These are phyloP conservation scores for Ladona fulva DNA, from an alignment of 1,140 invertebrate genomes.

Conservation along the genomic window DNA sequence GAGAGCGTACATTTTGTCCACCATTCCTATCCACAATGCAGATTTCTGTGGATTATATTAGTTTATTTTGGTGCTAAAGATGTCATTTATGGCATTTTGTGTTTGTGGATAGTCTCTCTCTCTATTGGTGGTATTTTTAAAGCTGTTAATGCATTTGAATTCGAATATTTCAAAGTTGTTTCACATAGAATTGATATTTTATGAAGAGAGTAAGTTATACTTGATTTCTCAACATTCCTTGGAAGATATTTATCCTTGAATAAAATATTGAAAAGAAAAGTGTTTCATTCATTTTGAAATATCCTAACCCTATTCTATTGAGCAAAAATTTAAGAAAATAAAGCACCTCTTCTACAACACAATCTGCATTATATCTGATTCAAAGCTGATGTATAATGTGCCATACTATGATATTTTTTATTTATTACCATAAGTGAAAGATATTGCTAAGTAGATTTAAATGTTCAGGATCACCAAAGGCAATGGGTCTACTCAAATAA, in stretches of 20 bases:
- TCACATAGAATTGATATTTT: constrained; percentile 1
- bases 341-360: no score
- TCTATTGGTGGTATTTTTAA: constrained; percentile 10
- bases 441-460: no score
- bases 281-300: no score
- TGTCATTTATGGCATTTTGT: neutral
- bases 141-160: neutral
- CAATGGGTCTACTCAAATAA: no score
- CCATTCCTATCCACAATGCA: neutral
- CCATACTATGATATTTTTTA: no score
- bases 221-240: constrained; percentile 10
- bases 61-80: constrained; percentile 7
- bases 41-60: neutral
- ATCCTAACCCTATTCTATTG: no score
- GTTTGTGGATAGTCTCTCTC: neutral
- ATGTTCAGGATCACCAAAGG: no score
- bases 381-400: no score
- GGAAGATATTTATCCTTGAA: neutral
- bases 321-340: no score
- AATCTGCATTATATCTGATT: no score
- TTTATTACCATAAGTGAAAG: no score
- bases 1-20: neutral
- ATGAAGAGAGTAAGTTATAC: constrained; percentile 7
- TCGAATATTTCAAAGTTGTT: neutral
- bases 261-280: neutral